Conservation (phyloP, 2,113 vertebrate genomes). For the Tympanuchus pallidicinctus region DNA sequence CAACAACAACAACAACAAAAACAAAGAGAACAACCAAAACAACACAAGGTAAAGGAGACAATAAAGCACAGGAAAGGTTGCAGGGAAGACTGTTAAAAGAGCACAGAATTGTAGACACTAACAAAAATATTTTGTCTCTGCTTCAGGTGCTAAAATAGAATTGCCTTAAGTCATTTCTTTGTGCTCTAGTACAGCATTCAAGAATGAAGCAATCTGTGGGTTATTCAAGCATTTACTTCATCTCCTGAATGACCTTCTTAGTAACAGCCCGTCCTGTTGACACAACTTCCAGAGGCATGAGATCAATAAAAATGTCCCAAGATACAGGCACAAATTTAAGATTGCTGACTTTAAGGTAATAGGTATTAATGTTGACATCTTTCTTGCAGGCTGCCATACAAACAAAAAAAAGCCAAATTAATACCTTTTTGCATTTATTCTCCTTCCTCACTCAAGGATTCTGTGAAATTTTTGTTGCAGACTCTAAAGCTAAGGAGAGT, state of each 20-base stretch:
- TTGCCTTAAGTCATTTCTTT: neutral
- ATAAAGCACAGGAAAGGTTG: neutral
- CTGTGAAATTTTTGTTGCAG: constrained; percentile 49
- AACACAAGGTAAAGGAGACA: neutral
- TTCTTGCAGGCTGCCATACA: neutral
- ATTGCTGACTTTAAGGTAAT: neutral
- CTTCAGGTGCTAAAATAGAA: neutral
- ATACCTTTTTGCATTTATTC: constrained; percentile 36
- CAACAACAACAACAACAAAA: no score
- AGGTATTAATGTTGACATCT: neutral
- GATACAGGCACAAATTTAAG: neutral
- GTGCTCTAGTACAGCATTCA: neutral
- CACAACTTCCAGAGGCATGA: neutral
- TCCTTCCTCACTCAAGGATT: constrained; percentile 22
- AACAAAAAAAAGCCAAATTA: constrained; percentile 6
- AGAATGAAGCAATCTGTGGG: constrained; percentile 1
- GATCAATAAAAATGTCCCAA: constrained; percentile 30
- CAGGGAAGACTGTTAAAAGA: neutral
- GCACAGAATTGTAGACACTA: neutral
- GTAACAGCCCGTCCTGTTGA: neutral
- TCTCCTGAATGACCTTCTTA: constrained; percentile 2
- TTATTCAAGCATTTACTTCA: constrained; percentile 9
- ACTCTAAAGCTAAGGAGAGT: constrained; percentile 1
- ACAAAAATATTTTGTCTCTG: neutral
- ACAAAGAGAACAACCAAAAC: neutral